Base-by-base conservation (phyloP, 2,113 vertebrate genomes). In the Guaruba guarouba region DNA sequence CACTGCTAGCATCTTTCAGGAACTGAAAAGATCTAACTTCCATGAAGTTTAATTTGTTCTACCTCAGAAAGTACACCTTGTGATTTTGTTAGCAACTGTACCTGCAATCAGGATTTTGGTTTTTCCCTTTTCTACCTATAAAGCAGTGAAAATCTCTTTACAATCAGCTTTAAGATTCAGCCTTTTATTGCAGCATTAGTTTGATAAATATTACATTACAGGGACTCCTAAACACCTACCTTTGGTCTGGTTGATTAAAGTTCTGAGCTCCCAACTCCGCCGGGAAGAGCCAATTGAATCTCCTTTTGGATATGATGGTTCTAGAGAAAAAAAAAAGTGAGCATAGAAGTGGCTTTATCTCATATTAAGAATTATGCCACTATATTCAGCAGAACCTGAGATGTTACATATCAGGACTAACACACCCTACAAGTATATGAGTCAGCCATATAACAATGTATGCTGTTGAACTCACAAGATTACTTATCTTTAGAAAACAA, bases 201-300 rank as follows among this genome's bases (percentile, higher is more conserved):
- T 41, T 68, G 68, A 37, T 0, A 85, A 44, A 49, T 18, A 11
- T 37, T 17, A 39, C 10, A 13, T 51, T 48, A 41, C 0, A 76
- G 54, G 19, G 55, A 33, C n/a, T 69, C 59, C 46, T 28, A 3
- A 41, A 69, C n/a, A 41, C 96, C 95, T 95, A 99, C 99, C 99
- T 97, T 99, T 99, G 39, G 98, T 99, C 97, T 99, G 99, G 96
- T 96, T 99, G 94, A 99, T 98, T n/a, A 99, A 98, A 2, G 98
- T 99, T 74, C 98, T 98, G 55, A 99, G 99, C 87, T 99, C 99
- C 99, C 99, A 99, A 52, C 99, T 99, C 82, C 99, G 97, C 10
- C 99, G 98, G 7, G 97, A 92, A 3, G 97, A 96, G 27, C 97
- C 98, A 91, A 98, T 96, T 7, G 97, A 97, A 75, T 99, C 99